Evolutionary conservation across 2,888 invertebrate species (phyloP), one percentile per base, ranked within the genome.

Genomic region (Dascillus cervinus): DNA sequence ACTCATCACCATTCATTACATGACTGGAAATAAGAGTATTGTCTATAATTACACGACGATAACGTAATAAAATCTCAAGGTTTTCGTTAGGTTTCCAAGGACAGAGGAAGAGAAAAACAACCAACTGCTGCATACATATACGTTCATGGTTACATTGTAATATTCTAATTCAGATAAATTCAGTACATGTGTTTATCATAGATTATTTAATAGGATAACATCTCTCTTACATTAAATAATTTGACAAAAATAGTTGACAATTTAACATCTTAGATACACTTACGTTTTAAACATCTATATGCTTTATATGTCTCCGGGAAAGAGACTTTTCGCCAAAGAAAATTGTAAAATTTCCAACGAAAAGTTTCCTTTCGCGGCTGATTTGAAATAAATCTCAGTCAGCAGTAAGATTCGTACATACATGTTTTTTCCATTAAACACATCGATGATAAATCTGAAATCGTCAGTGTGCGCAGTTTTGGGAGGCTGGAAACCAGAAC

Each of bases 71-170:
- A n/a, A n/a, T n/a, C n/a, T n/a, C n/a, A n/a, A 17, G 17, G 17
- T 4, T 6, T 17, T 17, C 8, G 17, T 8, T 6, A 17, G 29
- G 23, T 12, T 20, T 19, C 4, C 17, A 30, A 33, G 40, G 37
- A 46, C 43, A 38, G 39, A 47, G 46, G 46, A 36, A 50, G 44
- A 50, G 53, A 53, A 53, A 57, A 52, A 56, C 58, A 57, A 56
- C 56, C 55, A 44, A 52, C 51, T 58, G 61, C 60, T 62, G 59
- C 59, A 57, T n/a, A n/a, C 58, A 56, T 60, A 59, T 58, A 58
- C 53, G 50, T 46, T 57, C 49, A 46, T 48, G 48, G 45, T 47
- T 52, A 52, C 52, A 52, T 52, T 50, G 44, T 41, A 53, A 56
- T 60, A 62, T 50, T 56, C 60, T 60, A 60, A 53, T 52, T 51